These are phyloP conservation scores for Nothocercus nigrocapillus DNA, from an alignment of 2,113 vertebrate species.

Conservation along the genomic window DNA sequence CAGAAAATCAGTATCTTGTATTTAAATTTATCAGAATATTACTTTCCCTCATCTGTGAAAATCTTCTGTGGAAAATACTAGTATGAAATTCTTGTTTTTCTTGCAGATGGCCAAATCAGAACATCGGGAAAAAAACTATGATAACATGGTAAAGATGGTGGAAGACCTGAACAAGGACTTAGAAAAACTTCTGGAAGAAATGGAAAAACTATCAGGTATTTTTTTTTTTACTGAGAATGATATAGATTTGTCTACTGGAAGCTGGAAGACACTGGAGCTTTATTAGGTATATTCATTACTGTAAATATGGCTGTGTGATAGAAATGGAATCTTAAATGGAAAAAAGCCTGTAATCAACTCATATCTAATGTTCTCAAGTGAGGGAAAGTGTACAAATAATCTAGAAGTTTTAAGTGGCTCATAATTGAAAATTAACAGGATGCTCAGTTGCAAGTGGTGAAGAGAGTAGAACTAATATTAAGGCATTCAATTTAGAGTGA, in stretches of 20 bases:
- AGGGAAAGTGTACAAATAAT: neutral
- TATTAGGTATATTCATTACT: neutral
- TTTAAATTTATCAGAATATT: neutral
- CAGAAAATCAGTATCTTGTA: neutral
- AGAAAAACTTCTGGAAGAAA: slow-evolving; percentile 76
- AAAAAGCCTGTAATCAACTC: neutral
- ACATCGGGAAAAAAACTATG: slow-evolving; percentile 45
- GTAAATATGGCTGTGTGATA: neutral
- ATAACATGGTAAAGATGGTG: slow-evolving; percentile 48
- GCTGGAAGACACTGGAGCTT: neutral
- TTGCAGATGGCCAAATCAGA: slow-evolving; percentile 76
- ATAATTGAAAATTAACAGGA: neutral
- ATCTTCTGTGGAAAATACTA: neutral
- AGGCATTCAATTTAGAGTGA: neutral
- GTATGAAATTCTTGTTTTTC: neutral
- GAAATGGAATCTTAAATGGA: neutral
- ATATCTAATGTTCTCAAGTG: neutral
- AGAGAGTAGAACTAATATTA: neutral
- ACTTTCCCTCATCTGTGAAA: neutral
- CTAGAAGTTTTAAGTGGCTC: neutral
- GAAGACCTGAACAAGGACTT: slow-evolving; percentile 70
- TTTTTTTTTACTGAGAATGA: neutral
- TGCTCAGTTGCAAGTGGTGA: neutral
- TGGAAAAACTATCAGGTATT: slow-evolving; percentile 80
- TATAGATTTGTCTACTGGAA: neutral